Conservation (phyloP, 2,113 vertebrate genomes). For the Emydocephalus ijimae region DNA sequence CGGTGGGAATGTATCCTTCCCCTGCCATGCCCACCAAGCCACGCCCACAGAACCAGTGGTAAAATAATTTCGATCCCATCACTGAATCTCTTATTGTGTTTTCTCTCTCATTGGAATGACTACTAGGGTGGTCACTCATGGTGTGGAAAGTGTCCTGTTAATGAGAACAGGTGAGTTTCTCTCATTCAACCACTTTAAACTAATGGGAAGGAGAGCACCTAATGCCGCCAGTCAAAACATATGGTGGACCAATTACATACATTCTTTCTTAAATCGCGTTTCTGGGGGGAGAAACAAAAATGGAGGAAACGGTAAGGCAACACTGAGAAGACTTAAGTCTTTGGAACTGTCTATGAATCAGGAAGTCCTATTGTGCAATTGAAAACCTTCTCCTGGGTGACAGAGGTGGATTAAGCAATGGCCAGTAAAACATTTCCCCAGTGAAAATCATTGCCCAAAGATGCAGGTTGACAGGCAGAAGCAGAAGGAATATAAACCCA, state of each 20-base stretch:
- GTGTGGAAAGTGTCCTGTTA: background rate
- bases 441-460: background rate
- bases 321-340: background rate
- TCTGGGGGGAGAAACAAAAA: background rate
- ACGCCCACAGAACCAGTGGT: too few species aligned
- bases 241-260: too few species aligned
- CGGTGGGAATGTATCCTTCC: too few species aligned
- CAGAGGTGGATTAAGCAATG: background rate
- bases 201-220: background rate
- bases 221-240: background rate
- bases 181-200: slow-evolving; percentile 14
- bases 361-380: too few species aligned
- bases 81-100: background rate
- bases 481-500: background rate
- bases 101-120: slow-evolving; percentile 11
- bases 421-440: background rate
- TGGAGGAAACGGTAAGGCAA: background rate
- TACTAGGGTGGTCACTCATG: background rate
- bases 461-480: background rate
- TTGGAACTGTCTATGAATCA: background rate
- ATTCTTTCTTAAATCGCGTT: background rate
- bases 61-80: too few species aligned
- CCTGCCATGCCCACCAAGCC: too few species aligned
- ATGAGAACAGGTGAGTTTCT: background rate
- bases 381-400: background rate